These are phyloP conservation scores for Oceanodroma leucorhoa DNA, from an alignment of 2,797 vertebrate genomes.

Conservation along the genomic window DNA sequence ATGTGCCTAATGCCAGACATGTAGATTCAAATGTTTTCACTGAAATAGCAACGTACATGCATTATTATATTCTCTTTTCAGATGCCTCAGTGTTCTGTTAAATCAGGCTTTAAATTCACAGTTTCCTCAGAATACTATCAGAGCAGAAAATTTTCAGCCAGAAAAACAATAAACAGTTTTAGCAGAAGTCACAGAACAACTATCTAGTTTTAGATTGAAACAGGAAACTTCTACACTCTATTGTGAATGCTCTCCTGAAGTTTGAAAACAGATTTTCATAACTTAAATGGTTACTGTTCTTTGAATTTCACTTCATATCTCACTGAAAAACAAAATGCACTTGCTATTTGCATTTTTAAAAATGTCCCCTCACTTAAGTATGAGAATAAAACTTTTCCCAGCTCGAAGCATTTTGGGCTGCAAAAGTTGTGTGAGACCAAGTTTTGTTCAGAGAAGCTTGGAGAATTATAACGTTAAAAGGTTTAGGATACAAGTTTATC, in stretches of 20 bases:
- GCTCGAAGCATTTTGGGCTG: not conserved
- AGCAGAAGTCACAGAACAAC: not conserved
- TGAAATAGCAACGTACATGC: not conserved
- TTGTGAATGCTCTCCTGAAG: not conserved
- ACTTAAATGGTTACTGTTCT: not conserved
- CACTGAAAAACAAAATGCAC: not conserved
- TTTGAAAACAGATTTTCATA: not conserved
- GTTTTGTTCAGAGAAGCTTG: not conserved
- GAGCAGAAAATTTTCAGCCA: not conserved
- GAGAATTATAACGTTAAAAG: not conserved
- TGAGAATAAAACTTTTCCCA: not conserved
- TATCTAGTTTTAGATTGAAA: not conserved
- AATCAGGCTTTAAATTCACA: not conserved
- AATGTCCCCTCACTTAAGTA: not conserved
- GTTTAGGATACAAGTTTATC: not conserved
- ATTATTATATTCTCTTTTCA: not conserved
- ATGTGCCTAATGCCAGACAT: fast-evolving
- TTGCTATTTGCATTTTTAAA: not conserved
- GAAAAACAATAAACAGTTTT: not conserved
- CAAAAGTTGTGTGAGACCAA: not conserved
- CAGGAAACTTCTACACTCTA: not conserved
- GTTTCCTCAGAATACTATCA: not conserved
- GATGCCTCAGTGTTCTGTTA: not conserved
- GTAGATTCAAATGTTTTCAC: not conserved
- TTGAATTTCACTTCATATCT: not conserved